phyloP scores from a whole-genome alignment of 2,888 invertebrate species.

The Rhodophaea formosa region DNA sequence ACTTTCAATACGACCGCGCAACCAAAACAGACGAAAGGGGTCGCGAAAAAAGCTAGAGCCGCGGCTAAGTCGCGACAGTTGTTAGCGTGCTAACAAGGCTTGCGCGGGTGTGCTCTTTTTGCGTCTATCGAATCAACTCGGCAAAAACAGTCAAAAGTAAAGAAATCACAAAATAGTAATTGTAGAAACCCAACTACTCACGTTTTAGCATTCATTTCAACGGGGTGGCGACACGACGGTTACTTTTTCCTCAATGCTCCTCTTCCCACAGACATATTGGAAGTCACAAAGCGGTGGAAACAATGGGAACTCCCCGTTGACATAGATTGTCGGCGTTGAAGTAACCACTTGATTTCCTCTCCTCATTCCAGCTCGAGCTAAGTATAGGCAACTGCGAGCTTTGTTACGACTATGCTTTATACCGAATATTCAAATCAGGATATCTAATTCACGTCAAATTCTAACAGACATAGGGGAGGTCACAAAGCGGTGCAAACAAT shows the following conservation, averaged over 20 bases:
- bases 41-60: slow-evolving; percentile 2
- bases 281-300: neutral
- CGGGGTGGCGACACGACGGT: too few species aligned
- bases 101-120: neutral
- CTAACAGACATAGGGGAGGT: too few species aligned
- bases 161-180: too few species aligned
- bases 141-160: neutral
- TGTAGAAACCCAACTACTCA: too few species aligned
- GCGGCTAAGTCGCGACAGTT: slow-evolving; percentile 22
- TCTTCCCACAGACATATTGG: too few species aligned
- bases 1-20: neutral
- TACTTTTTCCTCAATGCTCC: too few species aligned
- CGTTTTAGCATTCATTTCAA: too few species aligned
- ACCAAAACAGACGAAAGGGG: neutral
- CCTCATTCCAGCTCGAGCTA: slow-evolving; percentile 35
- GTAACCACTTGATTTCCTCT: slow-evolving; percentile 46
- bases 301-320: slow-evolving; percentile 23
- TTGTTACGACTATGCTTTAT: slow-evolving; percentile 28
- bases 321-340: slow-evolving; percentile 38
- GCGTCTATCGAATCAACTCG: slow-evolving; percentile 7
- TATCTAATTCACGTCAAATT: too few species aligned
- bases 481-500: slow-evolving; percentile 1
- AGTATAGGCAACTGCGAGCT: slow-evolving; percentile 32
- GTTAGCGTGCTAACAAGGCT: slow-evolving; percentile 39
- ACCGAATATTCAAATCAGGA: too few species aligned